Evolutionary conservation across 2,797 vertebrate genomes (phyloP), one percentile per base, ranked within the genome.

Genomic region (Parotocinclus haroldoi): DNA sequence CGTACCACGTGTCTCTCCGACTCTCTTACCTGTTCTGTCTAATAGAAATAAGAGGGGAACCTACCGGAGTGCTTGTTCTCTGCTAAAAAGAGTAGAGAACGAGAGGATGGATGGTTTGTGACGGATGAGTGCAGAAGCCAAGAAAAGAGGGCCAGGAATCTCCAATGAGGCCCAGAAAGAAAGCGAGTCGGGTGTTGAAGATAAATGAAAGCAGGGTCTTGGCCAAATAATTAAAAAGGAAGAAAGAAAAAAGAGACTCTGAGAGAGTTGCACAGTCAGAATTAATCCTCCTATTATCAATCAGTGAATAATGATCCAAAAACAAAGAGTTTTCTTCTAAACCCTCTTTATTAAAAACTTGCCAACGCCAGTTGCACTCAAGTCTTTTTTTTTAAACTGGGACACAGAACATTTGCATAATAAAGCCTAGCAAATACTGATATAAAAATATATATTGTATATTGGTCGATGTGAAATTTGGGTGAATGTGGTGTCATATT

Each of bases 121-220:
- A 70, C 10, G 54, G 68, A 70, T 46, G 39, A 64, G 53, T 44
- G 44, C 11, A 42, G 53, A 69, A 51, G 60, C 68, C 61, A 71
- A 53, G 38, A 64, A 57, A 50, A 58, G 45, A 63, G 46, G 56
- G 53, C 66, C 67, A 70, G 48, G 63, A 67, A 73, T 63, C 51
- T 18, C 48, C 50, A 76, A 50, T 45, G 17, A 67, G 52, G 49
- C 84, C 84, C 77, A 77, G 81, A 84, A 80, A 75, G 78, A 79
- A 78, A 72, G 78, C 66, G 76, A 54, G 64, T 58, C 46, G 54
- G 42, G 63, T 71, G 68, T 52, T 63, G 55, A 57, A 67, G 68
- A 71, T 63, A 60, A 66, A 62, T 73, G 65, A 63, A 68, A 58
- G 56, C 69, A 53, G 69, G 49, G 69, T 53, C 69, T 54, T 71